Percentiles rank a stretch among this genome's conserved stretches.
Evolutionary conservation across 2,113 vertebrate genomes (phyloP).

Genomic region (Melanotaenia duboulayi): DNA sequence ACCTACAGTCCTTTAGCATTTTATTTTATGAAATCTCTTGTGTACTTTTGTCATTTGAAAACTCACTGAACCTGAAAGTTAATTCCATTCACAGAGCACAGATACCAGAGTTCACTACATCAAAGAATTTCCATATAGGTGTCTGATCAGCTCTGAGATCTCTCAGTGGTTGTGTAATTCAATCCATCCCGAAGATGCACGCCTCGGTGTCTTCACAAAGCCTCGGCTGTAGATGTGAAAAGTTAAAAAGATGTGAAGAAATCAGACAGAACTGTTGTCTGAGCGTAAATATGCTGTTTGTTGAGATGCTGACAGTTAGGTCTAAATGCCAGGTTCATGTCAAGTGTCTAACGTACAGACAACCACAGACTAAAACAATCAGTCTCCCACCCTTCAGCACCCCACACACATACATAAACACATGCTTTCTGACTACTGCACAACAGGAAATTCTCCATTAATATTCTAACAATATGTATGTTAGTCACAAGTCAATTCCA

Average conservation of each 20-base stretch:
- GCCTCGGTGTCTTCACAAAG: conserved; percentile 25
- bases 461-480: too few species aligned
- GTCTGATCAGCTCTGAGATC: conserved; percentile 51
- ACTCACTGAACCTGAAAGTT: conserved; percentile 3
- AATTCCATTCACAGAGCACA: conserved; percentile 23
- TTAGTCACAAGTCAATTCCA: too few species aligned
- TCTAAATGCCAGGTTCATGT: conserved; percentile 71
- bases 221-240: conserved; percentile 22
- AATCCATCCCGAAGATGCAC: conserved; percentile 12
- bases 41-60: not conserved
- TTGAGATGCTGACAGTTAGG: conserved; percentile 65
- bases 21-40: not conserved
- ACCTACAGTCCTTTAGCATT: not conserved
- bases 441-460: not conserved
- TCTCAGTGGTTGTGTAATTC: conserved; percentile 64
- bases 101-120: conserved; percentile 1
- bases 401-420: conserved; percentile 4
- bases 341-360: conserved; percentile 36
- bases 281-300: conserved; percentile 48
- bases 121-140: conserved; percentile 47
- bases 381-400: conserved; percentile 13
- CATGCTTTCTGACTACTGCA: not conserved
- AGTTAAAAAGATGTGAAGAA: conserved; percentile 38
- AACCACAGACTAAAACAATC: conserved; percentile 28
- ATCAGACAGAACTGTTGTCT: conserved; percentile 42